Evolutionary conservation across 2,888 invertebrate species (phyloP).

Genomic region (Nomada goodeniana): DNA sequence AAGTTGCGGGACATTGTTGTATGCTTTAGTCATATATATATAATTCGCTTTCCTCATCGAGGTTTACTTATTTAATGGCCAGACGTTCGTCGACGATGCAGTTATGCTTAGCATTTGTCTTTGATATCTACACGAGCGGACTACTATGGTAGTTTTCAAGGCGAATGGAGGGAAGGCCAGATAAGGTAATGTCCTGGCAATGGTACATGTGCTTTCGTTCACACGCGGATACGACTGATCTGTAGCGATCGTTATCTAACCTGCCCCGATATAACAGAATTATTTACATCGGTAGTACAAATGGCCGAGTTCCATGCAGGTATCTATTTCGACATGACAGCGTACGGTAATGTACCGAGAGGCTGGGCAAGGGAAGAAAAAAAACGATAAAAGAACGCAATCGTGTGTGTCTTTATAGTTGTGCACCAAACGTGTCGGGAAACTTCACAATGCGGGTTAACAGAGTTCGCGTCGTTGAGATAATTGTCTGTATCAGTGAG

Average conservation of each 20-base stretch:
- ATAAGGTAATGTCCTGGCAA: conserved; percentile 70
- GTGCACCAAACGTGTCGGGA: conserved; percentile 27
- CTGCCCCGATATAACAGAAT: conserved; percentile 72
- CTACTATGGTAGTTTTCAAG: conserved; percentile 63
- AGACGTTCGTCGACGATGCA: neutral
- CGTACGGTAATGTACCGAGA: conserved; percentile 24
- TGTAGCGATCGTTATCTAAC: conserved; percentile 73
- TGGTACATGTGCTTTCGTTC: conserved; percentile 70
- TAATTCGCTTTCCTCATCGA: too few relatives aligned
- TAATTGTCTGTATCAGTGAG: conserved; percentile 30
- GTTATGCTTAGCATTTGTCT: conserved; percentile 35
- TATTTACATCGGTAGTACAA: conserved; percentile 72
- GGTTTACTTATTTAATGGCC: neutral
- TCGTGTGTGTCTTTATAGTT: conserved; percentile 25
- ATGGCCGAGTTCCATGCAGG: conserved; percentile 63
- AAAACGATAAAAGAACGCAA: conserved; percentile 12
- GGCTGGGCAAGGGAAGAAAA: neutral
- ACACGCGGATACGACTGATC: conserved; percentile 72
- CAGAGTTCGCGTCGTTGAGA: conserved; percentile 15
- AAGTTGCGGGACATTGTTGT: conserved; percentile 11
- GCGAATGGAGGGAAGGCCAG: conserved; percentile 68
- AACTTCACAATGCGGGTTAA: conserved; percentile 22
- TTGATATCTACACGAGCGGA: conserved; percentile 19
- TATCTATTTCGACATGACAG: conserved; percentile 57
- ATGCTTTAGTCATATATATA: too few relatives aligned